Conservation (phyloP, 2,888 invertebrate species). For the Aelia acuminata region DNA sequence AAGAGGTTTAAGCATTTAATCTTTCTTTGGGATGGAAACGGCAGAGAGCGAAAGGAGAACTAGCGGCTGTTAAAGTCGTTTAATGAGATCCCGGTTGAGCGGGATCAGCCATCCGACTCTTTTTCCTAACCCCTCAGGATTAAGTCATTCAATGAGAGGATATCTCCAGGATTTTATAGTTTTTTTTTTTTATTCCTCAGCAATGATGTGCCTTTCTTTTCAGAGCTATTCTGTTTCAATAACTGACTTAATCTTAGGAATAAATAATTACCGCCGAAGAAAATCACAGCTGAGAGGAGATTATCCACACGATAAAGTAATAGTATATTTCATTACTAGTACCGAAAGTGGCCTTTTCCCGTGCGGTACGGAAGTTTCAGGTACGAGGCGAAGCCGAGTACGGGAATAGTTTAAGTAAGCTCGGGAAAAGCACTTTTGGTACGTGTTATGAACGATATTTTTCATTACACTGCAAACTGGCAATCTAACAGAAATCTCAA, state of each 20-base stretch:
- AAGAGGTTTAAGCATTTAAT: conserved; percentile 3
- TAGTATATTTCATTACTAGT: too few relatives aligned
- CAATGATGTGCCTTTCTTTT: not conserved
- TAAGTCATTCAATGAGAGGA: not conserved
- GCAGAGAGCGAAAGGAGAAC: not conserved
- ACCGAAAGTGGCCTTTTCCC: too few relatives aligned
- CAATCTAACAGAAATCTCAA: too few relatives aligned
- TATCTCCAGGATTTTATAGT: not conserved
- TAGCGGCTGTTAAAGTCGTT: not conserved
- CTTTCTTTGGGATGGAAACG: not conserved
- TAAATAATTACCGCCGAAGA: not conserved
- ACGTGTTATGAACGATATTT: too few relatives aligned
- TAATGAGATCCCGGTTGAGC: conserved; percentile 1
- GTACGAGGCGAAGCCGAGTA: too few relatives aligned
- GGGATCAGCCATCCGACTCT: not conserved
- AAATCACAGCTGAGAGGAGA: not conserved
- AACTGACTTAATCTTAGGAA: not conserved
- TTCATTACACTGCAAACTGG: too few relatives aligned
- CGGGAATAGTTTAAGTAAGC: too few relatives aligned
- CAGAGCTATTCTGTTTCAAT: not conserved
- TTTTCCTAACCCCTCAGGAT: not conserved
- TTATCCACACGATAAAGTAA: too few relatives aligned
- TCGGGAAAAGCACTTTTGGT: too few relatives aligned
- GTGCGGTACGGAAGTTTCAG: too few relatives aligned
- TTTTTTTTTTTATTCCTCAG: not conserved